These are phyloP conservation scores for Blastobasis adustella DNA, from an alignment of 2,888 invertebrate species.

Conservation along the genomic window DNA sequence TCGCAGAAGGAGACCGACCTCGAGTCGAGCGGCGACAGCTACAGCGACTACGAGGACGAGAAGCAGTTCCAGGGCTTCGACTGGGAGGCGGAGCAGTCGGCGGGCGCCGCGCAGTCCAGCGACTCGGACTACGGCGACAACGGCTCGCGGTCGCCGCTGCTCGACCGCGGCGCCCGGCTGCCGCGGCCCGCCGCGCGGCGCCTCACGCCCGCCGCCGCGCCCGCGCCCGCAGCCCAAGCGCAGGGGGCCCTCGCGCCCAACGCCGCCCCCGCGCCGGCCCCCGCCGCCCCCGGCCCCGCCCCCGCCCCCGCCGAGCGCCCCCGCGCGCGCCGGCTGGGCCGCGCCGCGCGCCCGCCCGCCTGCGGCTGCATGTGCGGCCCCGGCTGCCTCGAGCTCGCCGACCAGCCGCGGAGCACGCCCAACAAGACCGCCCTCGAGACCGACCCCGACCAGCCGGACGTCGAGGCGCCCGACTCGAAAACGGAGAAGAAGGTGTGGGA, in stretches of 20 bases:
- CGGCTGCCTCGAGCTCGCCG: conserved; percentile 52
- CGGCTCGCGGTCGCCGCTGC: conserved; percentile 81
- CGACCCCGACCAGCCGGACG: conserved; percentile 55
- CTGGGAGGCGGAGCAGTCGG: conserved; percentile 66
- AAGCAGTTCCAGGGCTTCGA: conserved; percentile 71
- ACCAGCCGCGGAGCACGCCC: conserved; percentile 80
- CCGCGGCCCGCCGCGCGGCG: too few species aligned
- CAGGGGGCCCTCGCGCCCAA: conserved; percentile 59
- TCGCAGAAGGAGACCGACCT: conserved; percentile 78
- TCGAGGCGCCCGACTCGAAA: conserved; percentile 38
- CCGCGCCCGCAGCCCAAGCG: conserved; percentile 51
- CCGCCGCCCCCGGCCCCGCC: conserved; percentile 31
- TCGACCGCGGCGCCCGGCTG: conserved; percentile 55
- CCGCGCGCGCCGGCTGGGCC: conserved; percentile 27
- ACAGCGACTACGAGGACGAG: conserved; percentile 77
- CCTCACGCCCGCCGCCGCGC: conserved; percentile 51
- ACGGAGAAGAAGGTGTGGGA: conserved; percentile 64
- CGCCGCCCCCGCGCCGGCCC: conserved; percentile 68
- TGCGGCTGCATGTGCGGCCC: conserved; percentile 50
- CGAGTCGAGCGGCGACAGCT: conserved; percentile 75
- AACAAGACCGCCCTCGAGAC: conserved; percentile 73
- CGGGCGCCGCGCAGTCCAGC: conserved; percentile 58
- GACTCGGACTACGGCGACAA: conserved; percentile 82
- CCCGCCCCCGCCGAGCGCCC: conserved; percentile 17
- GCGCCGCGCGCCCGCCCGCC: conserved; percentile 30